phyloP scores from a whole-genome alignment of 92 coral and sea anemone species.

The Scolanthus callimorphus region DNA sequence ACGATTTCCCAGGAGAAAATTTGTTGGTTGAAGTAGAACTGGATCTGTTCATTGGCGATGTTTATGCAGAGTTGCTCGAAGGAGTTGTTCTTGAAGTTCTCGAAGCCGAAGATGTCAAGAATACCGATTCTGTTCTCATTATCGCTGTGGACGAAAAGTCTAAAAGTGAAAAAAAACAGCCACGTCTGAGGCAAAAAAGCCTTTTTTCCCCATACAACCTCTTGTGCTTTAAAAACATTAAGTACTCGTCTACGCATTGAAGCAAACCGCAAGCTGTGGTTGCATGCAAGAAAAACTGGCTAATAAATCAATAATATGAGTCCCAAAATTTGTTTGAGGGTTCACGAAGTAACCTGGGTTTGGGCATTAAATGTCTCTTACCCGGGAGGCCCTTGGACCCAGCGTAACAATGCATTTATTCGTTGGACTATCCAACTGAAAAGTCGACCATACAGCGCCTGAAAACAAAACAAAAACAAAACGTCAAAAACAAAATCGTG shows the following conservation, averaged over 20 bases:
- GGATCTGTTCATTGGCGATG: constrained; percentile 97
- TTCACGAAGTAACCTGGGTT: no score
- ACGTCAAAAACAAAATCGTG: not conserved
- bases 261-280: no score
- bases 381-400: constrained; percentile 46
- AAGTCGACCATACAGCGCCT: constrained; percentile 91
- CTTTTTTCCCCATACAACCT: no score
- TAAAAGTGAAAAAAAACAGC: no score
- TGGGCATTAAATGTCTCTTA: constrained; percentile 39
- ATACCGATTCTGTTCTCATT: constrained; percentile 85
- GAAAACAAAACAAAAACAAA: not conserved
- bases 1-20: constrained; percentile 98
- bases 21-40: constrained; percentile 95
- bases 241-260: no score
- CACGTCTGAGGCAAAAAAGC: no score
- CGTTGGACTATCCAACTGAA: constrained; percentile 95
- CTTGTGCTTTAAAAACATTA: no score
- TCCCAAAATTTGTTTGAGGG: no score
- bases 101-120: constrained; percentile 95
- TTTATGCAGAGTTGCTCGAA: constrained; percentile 97
- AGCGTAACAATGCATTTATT: constrained; percentile 72
- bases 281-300: no score
- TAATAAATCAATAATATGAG: no score
- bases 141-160: no score
- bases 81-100: constrained; percentile 87